Evolutionary conservation across 2,113 vertebrate species (phyloP).

Genomic region (Motacilla alba): DNA sequence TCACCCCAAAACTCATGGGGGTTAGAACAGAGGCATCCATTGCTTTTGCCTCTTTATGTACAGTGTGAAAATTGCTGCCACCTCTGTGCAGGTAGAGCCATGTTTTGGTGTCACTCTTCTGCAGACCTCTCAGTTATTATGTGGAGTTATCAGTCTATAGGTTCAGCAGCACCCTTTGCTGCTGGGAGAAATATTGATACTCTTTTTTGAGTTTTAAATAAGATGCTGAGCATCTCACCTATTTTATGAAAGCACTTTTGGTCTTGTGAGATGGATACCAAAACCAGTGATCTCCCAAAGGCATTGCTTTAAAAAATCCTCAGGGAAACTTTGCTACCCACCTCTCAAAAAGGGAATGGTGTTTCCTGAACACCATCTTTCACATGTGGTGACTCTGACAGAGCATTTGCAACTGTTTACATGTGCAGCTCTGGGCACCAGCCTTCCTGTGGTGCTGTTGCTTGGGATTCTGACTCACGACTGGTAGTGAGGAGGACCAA

Average conservation of each 20-base stretch:
- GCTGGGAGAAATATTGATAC: accelerated
- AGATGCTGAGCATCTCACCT: not conserved
- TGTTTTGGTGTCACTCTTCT: not conserved
- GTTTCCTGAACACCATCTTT: not conserved
- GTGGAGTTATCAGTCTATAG: not conserved
- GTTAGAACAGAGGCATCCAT: not conserved
- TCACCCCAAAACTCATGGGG: not conserved
- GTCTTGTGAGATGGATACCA: not conserved
- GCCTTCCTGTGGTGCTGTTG: accelerated
- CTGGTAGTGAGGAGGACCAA: not conserved
- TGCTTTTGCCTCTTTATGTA: not conserved
- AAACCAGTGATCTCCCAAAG: not conserved
- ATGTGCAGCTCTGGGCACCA: accelerated
- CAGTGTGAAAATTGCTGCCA: not conserved
- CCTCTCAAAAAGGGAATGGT: not conserved
- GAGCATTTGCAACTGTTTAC: not conserved
- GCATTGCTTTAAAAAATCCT: not conserved
- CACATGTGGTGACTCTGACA: not conserved
- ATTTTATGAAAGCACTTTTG: accelerated
- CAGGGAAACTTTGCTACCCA: not conserved
- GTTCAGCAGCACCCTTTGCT: not conserved
- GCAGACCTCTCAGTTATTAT: not conserved
- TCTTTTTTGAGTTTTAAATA: not conserved
- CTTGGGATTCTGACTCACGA: accelerated
- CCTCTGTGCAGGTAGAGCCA: not conserved